Evolutionary conservation across 2,888 invertebrate species (phyloP).

Genomic region (Suillia variegata): DNA sequence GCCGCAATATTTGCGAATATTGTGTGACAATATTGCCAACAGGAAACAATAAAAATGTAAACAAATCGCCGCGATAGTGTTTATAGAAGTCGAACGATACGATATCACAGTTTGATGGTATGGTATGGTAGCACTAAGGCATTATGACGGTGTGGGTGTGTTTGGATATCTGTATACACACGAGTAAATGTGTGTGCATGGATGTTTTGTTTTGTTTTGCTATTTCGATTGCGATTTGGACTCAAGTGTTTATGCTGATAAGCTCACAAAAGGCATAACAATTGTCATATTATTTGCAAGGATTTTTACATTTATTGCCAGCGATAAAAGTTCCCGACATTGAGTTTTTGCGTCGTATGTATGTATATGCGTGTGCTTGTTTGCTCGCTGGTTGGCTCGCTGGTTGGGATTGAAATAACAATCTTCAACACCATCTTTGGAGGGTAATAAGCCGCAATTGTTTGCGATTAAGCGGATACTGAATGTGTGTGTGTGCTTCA

Average conservation of each 20-base stretch:
- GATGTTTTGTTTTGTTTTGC: conserved; percentile 40
- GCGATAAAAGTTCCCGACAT: conserved; percentile 25
- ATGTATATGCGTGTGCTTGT: too few species aligned
- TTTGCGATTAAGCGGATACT: too few species aligned
- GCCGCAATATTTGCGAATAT: conserved; percentile 32
- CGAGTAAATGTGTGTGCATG: conserved; percentile 16
- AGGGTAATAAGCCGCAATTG: too few species aligned
- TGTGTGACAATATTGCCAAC: conserved; percentile 48
- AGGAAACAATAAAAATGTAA: conserved; percentile 56
- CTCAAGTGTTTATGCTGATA: conserved; percentile 31
- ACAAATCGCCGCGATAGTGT: conserved; percentile 41
- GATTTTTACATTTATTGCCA: conserved; percentile 52
- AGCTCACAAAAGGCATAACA: conserved; percentile 47
- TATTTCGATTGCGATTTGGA: too few species aligned
- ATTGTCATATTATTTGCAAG: conserved; percentile 51
- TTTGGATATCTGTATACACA: conserved; percentile 16
- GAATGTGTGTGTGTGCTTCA: too few species aligned
- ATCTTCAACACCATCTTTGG: too few species aligned
- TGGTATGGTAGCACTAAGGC: neutral
- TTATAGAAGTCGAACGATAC: conserved; percentile 1
- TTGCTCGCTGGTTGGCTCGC: too few species aligned
- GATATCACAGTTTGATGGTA: neutral
- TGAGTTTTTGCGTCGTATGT: too few species aligned
- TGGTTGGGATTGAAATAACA: too few species aligned
- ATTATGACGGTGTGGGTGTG: conserved; percentile 21